A percentile compares a stretch with the other conserved stretches of the same genome.
Conservation (phyloP, 2,113 vertebrate genomes). For the Fregetta grallaria region DNA sequence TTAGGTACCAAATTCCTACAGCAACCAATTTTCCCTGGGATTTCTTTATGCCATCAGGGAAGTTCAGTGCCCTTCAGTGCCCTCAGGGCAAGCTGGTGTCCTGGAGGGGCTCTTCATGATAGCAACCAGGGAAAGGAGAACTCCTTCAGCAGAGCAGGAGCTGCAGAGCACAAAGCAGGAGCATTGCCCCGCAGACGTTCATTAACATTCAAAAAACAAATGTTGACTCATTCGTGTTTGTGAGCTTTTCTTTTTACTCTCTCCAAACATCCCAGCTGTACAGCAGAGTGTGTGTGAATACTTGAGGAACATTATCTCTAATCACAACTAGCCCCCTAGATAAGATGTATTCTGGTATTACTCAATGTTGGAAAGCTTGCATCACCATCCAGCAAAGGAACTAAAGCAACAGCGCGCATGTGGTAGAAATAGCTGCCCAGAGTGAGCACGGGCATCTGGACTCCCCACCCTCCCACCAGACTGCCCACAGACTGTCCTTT, state of each 20-base stretch:
- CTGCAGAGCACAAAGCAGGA: neutral
- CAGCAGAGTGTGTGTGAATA: neutral
- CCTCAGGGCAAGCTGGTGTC: neutral
- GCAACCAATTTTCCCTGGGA: neutral
- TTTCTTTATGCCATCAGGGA: neutral
- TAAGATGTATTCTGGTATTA: neutral
- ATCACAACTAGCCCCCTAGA: neutral
- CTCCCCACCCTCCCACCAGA: fast-evolving
- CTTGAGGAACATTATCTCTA: slow-evolving; percentile 10
- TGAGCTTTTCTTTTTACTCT: slow-evolving; percentile 41
- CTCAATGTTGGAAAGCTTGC: neutral
- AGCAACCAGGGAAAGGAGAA: neutral
- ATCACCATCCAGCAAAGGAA: neutral
- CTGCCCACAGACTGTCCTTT: neutral
- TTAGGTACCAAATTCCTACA: neutral
- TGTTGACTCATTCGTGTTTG: neutral
- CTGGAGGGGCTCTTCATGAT: neutral
- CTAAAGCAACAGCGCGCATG: fast-evolving
- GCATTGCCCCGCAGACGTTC: neutral
- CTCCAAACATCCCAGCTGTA: slow-evolving; percentile 39
- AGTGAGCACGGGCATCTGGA: neutral
- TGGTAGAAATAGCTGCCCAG: neutral
- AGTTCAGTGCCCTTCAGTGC: fast-evolving
- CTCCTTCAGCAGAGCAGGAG: neutral
- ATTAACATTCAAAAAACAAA: slow-evolving; percentile 38